Evolutionary conservation across 2,113 vertebrate species (phyloP).

Genomic region (Diglossa brunneiventris): DNA sequence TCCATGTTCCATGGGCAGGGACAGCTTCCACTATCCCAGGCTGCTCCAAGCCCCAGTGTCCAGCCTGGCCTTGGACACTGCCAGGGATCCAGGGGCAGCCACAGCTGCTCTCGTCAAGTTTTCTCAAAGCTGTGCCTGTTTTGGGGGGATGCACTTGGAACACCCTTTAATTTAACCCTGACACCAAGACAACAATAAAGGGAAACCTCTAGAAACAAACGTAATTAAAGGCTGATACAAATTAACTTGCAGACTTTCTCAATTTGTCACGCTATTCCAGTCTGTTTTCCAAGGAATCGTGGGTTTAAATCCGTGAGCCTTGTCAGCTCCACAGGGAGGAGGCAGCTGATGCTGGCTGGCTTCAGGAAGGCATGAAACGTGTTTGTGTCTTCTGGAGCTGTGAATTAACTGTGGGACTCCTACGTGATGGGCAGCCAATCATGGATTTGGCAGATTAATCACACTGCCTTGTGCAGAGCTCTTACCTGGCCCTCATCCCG

Average conservation of each 20-base stretch:
- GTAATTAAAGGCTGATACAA: not conserved
- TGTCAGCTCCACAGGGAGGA: not conserved
- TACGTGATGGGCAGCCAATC: fast-evolving
- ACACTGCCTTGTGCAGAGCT: not conserved
- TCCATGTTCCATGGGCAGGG: not conserved
- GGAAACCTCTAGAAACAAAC: not conserved
- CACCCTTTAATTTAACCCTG: not conserved
- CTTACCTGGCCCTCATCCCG: not conserved
- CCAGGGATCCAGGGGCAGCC: not conserved
- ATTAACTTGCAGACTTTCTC: not conserved
- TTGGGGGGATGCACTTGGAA: not conserved
- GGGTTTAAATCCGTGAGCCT: not conserved
- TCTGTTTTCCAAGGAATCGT: not conserved
- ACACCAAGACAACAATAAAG: not conserved
- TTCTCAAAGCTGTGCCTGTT: not conserved
- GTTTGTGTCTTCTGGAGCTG: not conserved
- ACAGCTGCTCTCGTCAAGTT: not conserved
- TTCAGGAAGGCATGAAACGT: not conserved
- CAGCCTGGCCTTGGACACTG: not conserved
- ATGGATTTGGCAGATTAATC: not conserved
- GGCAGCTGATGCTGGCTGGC: not conserved
- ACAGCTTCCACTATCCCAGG: not conserved
- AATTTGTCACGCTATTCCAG: not conserved
- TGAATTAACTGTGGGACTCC: not conserved
- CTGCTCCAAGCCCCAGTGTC: not conserved